phyloP scores from a whole-genome alignment of 2,888 invertebrate genomes.

The Cecidostiba fungosa region DNA sequence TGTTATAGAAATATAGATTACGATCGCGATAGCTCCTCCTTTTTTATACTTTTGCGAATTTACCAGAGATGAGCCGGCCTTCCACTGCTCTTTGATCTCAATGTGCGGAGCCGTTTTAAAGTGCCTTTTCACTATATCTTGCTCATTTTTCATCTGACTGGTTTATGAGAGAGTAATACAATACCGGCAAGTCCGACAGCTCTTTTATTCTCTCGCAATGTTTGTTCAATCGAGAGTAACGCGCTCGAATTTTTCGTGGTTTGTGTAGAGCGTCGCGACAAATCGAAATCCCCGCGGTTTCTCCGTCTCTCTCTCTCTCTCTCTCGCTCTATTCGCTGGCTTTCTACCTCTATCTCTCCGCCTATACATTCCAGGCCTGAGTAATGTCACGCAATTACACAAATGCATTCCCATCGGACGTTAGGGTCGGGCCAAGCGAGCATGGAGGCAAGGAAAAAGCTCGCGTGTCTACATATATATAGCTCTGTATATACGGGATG shows the following conservation, averaged over 20 bases:
- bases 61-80: conserved; percentile 12
- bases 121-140: not conserved
- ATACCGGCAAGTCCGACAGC: conserved; percentile 36
- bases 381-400: conserved; percentile 58
- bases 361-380: conserved; percentile 40
- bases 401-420: conserved; percentile 53
- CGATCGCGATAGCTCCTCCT: not conserved
- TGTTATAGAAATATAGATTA: not conserved
- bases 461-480: not conserved
- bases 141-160: not conserved
- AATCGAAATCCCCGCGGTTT: conserved; percentile 11
- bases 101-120: conserved; percentile 13
- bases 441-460: not conserved
- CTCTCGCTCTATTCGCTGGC: not conserved
- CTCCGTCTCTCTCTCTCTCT: not conserved
- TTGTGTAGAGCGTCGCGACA: not conserved
- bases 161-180: not conserved
- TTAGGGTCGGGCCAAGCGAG: conserved; percentile 13
- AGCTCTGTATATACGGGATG: not conserved
- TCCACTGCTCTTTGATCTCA: conserved; percentile 41
- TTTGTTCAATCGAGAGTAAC: conserved; percentile 38
- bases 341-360: not conserved
- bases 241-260: conserved; percentile 35
- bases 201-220: not conserved
- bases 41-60: conserved; percentile 28